phyloP scores from a whole-genome alignment of 2,888 invertebrate genomes.

The Deilephila porcellus region DNA sequence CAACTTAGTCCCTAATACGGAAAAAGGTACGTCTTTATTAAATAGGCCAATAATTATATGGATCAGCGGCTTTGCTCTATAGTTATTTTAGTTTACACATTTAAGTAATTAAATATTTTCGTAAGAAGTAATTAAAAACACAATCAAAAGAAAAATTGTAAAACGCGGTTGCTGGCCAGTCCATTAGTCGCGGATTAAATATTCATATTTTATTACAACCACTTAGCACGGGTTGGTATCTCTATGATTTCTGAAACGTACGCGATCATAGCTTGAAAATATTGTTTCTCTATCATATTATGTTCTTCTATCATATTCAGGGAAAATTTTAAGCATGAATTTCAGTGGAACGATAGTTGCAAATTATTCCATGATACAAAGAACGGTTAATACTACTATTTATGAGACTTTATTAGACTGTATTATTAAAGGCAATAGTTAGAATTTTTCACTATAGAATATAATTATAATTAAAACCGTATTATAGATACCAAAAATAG shows the following conservation, averaged over 20 bases:
- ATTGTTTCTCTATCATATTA: slow-evolving; percentile 5
- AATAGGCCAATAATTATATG: too few relatives aligned
- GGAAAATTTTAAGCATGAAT: not conserved
- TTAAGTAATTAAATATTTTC: not conserved
- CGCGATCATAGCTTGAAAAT: slow-evolving; percentile 32
- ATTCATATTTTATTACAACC: slow-evolving; percentile 25
- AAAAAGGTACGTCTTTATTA: too few relatives aligned
- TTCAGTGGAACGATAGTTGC: too few relatives aligned
- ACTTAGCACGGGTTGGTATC: slow-evolving; percentile 50
- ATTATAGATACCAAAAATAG: too few relatives aligned
- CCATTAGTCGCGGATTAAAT: slow-evolving; percentile 26
- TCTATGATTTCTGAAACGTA: slow-evolving; percentile 36
- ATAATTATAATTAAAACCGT: too few relatives aligned
- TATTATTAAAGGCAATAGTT: too few relatives aligned
- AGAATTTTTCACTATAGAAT: too few relatives aligned
- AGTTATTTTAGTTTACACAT: not conserved
- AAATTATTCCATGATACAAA: not conserved
- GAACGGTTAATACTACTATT: too few relatives aligned
- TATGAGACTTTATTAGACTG: too few relatives aligned
- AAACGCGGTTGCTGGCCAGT: not conserved
- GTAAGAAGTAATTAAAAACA: too few relatives aligned
- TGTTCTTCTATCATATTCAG: slow-evolving; percentile 1
- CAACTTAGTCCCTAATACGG: too few relatives aligned
- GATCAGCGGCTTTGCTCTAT: too few relatives aligned
- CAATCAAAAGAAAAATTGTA: not conserved